A percentile compares a stretch with the other conserved stretches of the same genome.
phyloP scores from a whole-genome alignment of 2,888 invertebrate genomes.

The Volucella inflata region DNA sequence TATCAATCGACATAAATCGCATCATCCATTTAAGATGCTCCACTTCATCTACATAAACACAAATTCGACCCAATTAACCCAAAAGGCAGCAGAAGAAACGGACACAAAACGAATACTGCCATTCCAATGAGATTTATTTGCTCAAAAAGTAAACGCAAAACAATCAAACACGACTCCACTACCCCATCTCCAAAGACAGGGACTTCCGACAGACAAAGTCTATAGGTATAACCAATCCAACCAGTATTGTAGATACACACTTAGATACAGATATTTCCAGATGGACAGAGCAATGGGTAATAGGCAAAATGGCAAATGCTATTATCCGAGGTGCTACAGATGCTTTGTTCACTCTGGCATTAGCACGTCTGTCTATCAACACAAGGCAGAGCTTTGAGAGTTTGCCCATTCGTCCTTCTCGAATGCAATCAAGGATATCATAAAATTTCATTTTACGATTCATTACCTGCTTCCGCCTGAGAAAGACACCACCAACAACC shows the following conservation, averaged over 20 bases:
- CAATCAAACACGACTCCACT: too few species aligned
- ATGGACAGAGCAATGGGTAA: not conserved
- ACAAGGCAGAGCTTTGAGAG: conserved; percentile 5
- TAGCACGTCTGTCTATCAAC: conserved; percentile 26
- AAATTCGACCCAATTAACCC: too few species aligned
- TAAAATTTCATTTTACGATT: conserved; percentile 66
- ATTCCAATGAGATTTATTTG: too few species aligned
- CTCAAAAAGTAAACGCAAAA: too few species aligned
- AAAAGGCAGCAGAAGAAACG: too few species aligned
- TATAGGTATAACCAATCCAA: not conserved
- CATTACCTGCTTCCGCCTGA: conserved; percentile 49
- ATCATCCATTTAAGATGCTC: too few species aligned
- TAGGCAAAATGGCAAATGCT: conserved; percentile 7
- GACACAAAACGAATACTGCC: too few species aligned
- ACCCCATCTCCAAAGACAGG: too few species aligned
- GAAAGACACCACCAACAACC: conserved; percentile 11
- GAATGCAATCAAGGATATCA: conserved; percentile 69
- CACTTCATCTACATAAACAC: too few species aligned
- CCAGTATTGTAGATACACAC: not conserved
- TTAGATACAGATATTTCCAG: not conserved
- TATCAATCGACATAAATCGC: too few species aligned
- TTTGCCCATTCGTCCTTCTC: conserved; percentile 17
- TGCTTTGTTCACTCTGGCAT: conserved; percentile 24
- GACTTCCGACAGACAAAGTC: not conserved
- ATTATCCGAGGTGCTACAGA: conserved; percentile 6